Percentiles rank a stretch among this genome's conserved stretches.
phyloP scores from a whole-genome alignment of 2,113 vertebrate genomes.

The Gymnogyps californianus region DNA sequence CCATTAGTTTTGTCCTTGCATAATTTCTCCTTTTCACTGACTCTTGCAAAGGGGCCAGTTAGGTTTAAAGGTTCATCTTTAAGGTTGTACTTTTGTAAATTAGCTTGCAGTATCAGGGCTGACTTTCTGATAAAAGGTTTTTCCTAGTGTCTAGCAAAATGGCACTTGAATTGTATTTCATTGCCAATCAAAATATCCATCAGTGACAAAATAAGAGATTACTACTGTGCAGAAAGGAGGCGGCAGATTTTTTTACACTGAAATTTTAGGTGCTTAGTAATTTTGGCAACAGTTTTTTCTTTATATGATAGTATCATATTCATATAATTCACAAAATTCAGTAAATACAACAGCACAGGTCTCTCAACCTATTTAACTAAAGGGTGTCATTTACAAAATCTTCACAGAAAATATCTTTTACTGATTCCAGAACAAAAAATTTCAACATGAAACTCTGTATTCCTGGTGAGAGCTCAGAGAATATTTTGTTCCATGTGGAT shows the following conservation, averaged over 20 bases:
- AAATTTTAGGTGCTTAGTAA: background rate
- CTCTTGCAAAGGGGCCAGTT: accelerated
- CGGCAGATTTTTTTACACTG: background rate
- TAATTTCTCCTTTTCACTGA: background rate
- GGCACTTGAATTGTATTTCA: background rate
- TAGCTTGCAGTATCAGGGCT: background rate
- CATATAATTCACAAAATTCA: background rate
- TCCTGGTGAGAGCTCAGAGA: background rate
- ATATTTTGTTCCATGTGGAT: background rate
- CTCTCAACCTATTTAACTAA: background rate
- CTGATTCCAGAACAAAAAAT: background rate
- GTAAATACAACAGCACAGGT: background rate
- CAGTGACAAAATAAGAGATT: background rate
- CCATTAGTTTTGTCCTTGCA: background rate
- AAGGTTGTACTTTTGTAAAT: background rate
- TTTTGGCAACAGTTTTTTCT: background rate
- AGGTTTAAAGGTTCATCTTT: background rate
- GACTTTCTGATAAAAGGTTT: background rate
- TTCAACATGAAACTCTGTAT: background rate
- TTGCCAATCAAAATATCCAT: background rate
- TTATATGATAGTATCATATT: background rate
- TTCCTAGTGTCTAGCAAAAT: background rate
- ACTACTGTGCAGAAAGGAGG: background rate
- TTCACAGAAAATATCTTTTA: background rate
- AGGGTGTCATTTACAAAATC: background rate